phyloP scores from a whole-genome alignment of 1,140 invertebrate genomes.

The Drosophila albomicans region DNA sequence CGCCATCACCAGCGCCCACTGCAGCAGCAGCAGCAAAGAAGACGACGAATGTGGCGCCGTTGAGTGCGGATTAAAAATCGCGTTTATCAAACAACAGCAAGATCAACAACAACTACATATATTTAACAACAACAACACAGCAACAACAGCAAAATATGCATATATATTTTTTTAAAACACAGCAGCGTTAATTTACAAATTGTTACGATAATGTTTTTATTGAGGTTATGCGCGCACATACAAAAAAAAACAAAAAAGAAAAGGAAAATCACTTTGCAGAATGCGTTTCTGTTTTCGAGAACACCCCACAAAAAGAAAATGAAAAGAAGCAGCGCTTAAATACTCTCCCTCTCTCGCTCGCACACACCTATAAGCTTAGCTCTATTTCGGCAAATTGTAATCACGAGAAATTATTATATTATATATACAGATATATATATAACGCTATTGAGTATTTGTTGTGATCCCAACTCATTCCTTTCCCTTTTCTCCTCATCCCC shows the following conservation, averaged over 20 bases:
- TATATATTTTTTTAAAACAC: constrained; percentile 70
- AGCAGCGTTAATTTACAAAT: constrained; percentile 61
- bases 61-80: constrained; percentile 62
- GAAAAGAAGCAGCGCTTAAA: constrained; percentile 1
- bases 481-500: background rate
- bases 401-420: background rate
- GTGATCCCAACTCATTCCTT: constrained; percentile 37
- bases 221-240: constrained; percentile 69
- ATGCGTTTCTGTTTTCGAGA: constrained; percentile 5
- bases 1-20: constrained; percentile 9
- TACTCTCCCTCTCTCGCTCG: background rate
- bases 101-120: constrained; percentile 46
- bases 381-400: constrained; percentile 9
- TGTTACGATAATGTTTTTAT: constrained; percentile 74
- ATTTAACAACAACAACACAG: constrained; percentile 21
- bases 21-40: constrained; percentile 42
- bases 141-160: constrained; percentile 8
- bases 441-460: constrained; percentile 6
- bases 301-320: background rate
- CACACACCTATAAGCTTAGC: constrained; percentile 7
- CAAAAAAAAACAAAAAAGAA: constrained; percentile 30
- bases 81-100: constrained; percentile 28
- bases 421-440: no score
- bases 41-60: constrained; percentile 37
- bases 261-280: background rate